These are phyloP conservation scores for Aleiodes alternator DNA, from an alignment of 2,888 invertebrate species.

Conservation along the genomic window DNA sequence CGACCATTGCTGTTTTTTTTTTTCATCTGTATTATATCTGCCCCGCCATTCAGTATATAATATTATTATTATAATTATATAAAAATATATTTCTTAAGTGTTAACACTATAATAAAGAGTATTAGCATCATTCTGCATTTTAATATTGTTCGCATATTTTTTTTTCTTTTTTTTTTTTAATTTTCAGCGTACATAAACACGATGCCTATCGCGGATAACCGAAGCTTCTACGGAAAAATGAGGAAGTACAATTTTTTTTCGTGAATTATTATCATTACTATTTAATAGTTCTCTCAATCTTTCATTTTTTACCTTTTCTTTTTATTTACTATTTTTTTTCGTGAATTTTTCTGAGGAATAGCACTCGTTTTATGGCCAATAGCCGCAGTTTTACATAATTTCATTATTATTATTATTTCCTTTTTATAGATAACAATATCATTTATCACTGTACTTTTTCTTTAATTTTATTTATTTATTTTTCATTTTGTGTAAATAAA, in stretches of 20 bases:
- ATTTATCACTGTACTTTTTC: constrained; percentile 72
- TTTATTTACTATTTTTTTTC: constrained; percentile 30
- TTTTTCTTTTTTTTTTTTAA: constrained; percentile 54
- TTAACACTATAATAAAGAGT: constrained; percentile 76
- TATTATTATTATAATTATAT: constrained; percentile 71
- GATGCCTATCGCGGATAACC: constrained; percentile 75
- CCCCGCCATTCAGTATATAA: constrained; percentile 45
- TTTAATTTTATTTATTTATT: neutral
- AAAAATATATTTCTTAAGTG: constrained; percentile 75
- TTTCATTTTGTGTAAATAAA: constrained; percentile 67
- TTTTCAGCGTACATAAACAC: constrained; percentile 65
- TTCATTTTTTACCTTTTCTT: neutral
- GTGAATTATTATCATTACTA: constrained; percentile 27
- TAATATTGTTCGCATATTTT: constrained; percentile 28
- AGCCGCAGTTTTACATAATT: constrained; percentile 50
- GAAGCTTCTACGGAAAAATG: constrained; percentile 69
- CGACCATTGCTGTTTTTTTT: too few relatives aligned
- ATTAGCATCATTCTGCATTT: constrained; percentile 70
- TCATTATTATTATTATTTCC: constrained; percentile 37
- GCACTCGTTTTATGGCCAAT: constrained; percentile 29
- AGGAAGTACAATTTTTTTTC: constrained; percentile 63
- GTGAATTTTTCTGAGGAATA: constrained; percentile 32
- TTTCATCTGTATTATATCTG: neutral
- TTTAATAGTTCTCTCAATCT: constrained; percentile 42
- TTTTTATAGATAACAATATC: constrained; percentile 73